Conservation (phyloP, 2,888 invertebrate species). For the Amphipoea lucens region DNA sequence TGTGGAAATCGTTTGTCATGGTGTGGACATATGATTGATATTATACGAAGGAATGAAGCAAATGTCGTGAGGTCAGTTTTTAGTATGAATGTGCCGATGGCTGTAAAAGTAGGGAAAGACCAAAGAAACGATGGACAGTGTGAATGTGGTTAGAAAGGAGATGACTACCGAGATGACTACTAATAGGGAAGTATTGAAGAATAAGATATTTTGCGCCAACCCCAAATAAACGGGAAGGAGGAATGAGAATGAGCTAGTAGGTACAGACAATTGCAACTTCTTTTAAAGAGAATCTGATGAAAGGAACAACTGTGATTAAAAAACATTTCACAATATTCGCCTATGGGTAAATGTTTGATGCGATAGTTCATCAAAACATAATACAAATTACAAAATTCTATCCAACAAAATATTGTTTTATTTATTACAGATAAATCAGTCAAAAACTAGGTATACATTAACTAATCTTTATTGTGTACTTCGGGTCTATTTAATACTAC, state of each 20-base stretch:
- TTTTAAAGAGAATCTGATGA: neutral
- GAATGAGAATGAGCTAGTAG: neutral
- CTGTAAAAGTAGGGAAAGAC: neutral
- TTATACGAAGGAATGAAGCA: neutral
- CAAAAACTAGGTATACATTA: slow-evolving; percentile 19
- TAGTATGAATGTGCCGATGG: neutral
- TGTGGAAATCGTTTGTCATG: neutral
- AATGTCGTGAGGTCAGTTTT: neutral
- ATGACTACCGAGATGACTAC: neutral
- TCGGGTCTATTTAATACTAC: slow-evolving; percentile 19
- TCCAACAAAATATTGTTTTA: slow-evolving; percentile 9
- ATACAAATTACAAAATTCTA: neutral
- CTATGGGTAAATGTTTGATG: slow-evolving; percentile 1
- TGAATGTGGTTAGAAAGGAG: neutral
- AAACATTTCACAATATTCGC: neutral
- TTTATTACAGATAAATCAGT: slow-evolving; percentile 18
- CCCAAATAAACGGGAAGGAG: neutral
- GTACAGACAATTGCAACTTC: neutral
- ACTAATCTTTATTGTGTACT: slow-evolving; percentile 36
- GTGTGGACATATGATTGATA: neutral
- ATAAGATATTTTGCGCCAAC: neutral
- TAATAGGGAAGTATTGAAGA: neutral
- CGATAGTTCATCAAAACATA: neutral
- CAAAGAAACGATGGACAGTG: neutral
- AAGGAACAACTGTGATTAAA: neutral